phyloP scores from a whole-genome alignment of 1,140 invertebrate genomes.

The Drosophila sechellia region DNA sequence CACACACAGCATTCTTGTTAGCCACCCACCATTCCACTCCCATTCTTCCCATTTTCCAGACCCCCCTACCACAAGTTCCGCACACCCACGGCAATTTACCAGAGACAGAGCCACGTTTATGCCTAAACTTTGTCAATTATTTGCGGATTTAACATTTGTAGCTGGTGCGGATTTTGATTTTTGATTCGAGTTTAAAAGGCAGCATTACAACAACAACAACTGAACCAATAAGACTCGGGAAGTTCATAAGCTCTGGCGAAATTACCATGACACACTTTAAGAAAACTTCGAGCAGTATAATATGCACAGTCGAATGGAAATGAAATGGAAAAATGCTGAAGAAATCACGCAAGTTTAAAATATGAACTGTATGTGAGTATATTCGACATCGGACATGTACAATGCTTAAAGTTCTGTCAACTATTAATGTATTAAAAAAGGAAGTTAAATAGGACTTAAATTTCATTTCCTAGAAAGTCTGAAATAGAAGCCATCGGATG shows the following conservation, averaged over 20 bases:
- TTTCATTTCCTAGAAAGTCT: too few species aligned
- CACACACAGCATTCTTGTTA: slow-evolving; percentile 43
- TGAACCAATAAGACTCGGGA: slow-evolving; percentile 23
- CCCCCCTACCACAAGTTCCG: slow-evolving; percentile 13
- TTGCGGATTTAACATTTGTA: slow-evolving; percentile 81
- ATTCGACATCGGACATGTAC: too few species aligned
- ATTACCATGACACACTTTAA: slow-evolving; percentile 42
- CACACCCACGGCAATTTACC: slow-evolving; percentile 41
- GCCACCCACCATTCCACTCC: slow-evolving; percentile 4
- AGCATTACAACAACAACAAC: slow-evolving; percentile 35
- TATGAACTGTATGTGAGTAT: not conserved
- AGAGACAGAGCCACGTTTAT: slow-evolving; percentile 77
- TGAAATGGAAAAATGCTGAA: slow-evolving; percentile 17
- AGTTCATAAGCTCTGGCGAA: slow-evolving; percentile 38
- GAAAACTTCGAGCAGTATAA: slow-evolving; percentile 6
- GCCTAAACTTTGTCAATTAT: slow-evolving; percentile 82
- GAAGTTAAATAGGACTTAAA: too few species aligned
- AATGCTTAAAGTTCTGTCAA: too few species aligned
- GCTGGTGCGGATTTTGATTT: slow-evolving; percentile 81
- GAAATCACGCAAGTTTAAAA: slow-evolving; percentile 21
- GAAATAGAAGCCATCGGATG: too few species aligned
- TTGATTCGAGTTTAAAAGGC: slow-evolving; percentile 76
- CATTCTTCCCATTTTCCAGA: not conserved
- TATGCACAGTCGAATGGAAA: too few species aligned
- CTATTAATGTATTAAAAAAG: too few species aligned